A percentile compares a stretch with the other conserved stretches of the same genome.
Conservation (phyloP, 2,888 invertebrate genomes). For the Dioctria linearis region DNA sequence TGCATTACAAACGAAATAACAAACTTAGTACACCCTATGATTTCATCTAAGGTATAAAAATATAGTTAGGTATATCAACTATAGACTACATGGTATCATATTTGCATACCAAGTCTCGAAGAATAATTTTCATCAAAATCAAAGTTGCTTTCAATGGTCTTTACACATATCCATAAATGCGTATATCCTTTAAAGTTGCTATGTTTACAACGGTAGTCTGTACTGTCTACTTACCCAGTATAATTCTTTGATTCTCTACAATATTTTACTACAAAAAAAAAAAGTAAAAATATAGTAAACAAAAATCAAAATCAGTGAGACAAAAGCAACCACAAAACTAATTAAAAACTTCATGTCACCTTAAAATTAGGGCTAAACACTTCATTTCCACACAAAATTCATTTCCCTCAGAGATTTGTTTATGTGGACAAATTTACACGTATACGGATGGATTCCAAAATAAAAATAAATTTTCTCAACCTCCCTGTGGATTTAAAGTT, state of each 20-base stretch:
- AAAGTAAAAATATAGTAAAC: neutral
- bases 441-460: neutral
- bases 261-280: neutral
- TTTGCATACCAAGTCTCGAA: no score
- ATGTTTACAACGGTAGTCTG: neutral
- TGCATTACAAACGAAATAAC: no score
- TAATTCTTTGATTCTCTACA: no score
- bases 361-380: constrained; percentile 39
- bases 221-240: neutral
- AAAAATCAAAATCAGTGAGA: neutral
- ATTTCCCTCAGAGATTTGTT: constrained; percentile 1
- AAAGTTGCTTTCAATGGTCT: neutral
- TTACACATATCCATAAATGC: constrained; percentile 13
- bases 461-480: neutral
- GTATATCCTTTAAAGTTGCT: neutral
- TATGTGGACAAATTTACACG: constrained; percentile 21
- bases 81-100: no score
- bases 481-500: constrained; percentile 20
- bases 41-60: no score
- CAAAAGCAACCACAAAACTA: constrained; percentile 36
- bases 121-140: no score
- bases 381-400: constrained; percentile 29
- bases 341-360: constrained; percentile 32
- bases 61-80: no score
- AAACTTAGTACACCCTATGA: no score